These are phyloP conservation scores for Amblyopsis hoosieri DNA, from an alignment of 2,797 vertebrate species.

Conservation along the genomic window DNA sequence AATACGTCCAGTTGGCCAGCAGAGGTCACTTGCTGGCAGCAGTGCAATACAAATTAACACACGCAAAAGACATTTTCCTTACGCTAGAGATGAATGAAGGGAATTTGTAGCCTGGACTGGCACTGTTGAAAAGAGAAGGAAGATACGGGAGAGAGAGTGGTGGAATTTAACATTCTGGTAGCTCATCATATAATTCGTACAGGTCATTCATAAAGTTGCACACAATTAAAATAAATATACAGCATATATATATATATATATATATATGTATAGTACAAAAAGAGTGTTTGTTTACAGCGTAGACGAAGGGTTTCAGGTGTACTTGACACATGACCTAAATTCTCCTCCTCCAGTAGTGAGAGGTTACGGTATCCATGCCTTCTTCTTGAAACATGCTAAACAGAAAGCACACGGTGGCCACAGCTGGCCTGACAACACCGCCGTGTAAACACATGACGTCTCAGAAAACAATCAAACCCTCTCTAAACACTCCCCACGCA, in stretches of 20 bases:
- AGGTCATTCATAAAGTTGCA: no score
- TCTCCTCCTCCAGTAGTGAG: not conserved
- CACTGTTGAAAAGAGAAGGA: constrained; percentile 22
- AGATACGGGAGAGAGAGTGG: not conserved
- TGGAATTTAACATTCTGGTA: no score
- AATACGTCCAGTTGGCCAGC: constrained; percentile 57
- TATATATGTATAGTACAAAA: not conserved
- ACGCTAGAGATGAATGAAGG: constrained; percentile 28
- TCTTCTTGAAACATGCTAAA: not conserved
- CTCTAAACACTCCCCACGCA: not conserved
- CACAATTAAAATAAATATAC: no score
- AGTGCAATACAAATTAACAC: constrained; percentile 36
- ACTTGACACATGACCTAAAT: not conserved
- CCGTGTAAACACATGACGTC: constrained; percentile 22
- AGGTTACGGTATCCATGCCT: not conserved
- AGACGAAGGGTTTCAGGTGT: not conserved
- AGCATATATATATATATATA: no score
- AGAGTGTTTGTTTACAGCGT: not conserved
- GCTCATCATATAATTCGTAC: no score
- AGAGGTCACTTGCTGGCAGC: constrained; percentile 69
- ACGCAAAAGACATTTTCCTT: constrained; percentile 65
- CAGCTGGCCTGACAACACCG: constrained; percentile 30
- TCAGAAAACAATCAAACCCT: constrained; percentile 6
- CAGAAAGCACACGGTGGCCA: not conserved
- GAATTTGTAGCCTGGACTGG: constrained; percentile 43